Evolutionary conservation across 2,797 vertebrate species (phyloP), one percentile per base, ranked within the genome.

Genomic region (Epinephelus malabaricus): DNA sequence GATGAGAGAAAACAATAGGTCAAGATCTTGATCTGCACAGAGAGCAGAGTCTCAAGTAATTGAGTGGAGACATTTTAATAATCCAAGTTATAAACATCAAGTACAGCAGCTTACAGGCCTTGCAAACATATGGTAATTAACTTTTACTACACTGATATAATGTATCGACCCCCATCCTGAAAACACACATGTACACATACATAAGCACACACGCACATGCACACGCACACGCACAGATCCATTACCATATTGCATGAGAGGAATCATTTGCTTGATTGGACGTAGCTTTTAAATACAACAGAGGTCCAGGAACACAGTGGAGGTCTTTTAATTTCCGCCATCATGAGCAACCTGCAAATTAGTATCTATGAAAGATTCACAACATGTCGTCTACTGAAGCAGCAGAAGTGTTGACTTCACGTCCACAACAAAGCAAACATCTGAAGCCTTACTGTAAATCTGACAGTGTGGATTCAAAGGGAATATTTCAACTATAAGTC

Each of bases 211-310:
- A 27, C 27, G 46, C 51, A 43, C 51, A 23, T 15, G 38, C 59
- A 49, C 70, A 40, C 54, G 55, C 67, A 60, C 49, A 30, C 65
- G 53, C 53, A 64, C 47, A 76, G 4, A 68, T 5, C 73, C 79
- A 89, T 97, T 97, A 97, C 94, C 96, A 97, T 97, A 97, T 96
- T 97, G 96, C 96, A 97, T 95, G 96, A 94, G 94, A 96, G 76
- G 96, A 96, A 96, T 97, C 93, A 97, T 98, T 97, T 97, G 96
- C 96, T 96, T 98, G 97, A 98, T 98, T 97, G 95, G 97, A 97
- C 96, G 93, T 95, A 96, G 96, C 96, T 96, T 97, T 90, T 71
- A 96, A 97, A 97, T 95, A 97, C 96, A 94, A 69, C 58, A 82
- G 80, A 88, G 81, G 85, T 89, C 73, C 75, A 82, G 70, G 63